phyloP scores from a whole-genome alignment of 2,888 invertebrate species.

The Quadroppia sp. region DNA sequence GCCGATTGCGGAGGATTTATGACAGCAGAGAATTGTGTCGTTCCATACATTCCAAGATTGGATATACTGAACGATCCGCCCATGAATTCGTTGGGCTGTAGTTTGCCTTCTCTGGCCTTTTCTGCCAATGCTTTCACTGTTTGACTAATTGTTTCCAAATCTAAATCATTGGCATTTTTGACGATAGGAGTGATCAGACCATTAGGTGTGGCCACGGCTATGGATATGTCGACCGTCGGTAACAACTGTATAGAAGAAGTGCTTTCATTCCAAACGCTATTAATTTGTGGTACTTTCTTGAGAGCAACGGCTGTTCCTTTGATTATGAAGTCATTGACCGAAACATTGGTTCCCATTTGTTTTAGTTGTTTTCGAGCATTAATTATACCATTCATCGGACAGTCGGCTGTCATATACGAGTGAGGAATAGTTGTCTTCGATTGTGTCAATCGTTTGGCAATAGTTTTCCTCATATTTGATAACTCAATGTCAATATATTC shows the following conservation, averaged over 20 bases:
- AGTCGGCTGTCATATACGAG: constrained; percentile 60
- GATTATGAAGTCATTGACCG: constrained; percentile 65
- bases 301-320: constrained; percentile 63
- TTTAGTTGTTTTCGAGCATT: constrained; percentile 57
- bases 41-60: constrained; percentile 66
- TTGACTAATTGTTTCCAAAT: constrained; percentile 73
- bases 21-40: constrained; percentile 63
- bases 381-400: constrained; percentile 52
- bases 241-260: constrained; percentile 70
- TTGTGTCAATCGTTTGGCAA: constrained; percentile 63
- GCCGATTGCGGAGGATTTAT: constrained; percentile 72
- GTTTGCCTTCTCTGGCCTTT: constrained; percentile 73
- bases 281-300: constrained; percentile 54
- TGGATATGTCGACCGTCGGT: constrained; percentile 85
- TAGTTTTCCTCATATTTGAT: constrained; percentile 61
- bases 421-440: constrained; percentile 64
- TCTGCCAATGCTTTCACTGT: constrained; percentile 73
- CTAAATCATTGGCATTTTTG: constrained; percentile 82
- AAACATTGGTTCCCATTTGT: constrained; percentile 58
- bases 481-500: constrained; percentile 59
- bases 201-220: constrained; percentile 90
- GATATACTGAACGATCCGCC: constrained; percentile 60
- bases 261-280: constrained; percentile 51
- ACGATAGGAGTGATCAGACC: constrained; percentile 97
- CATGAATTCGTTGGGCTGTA: constrained; percentile 90